Base-by-base conservation (phyloP, 2,888 invertebrate genomes). In the Ellobium chinense region DNA sequence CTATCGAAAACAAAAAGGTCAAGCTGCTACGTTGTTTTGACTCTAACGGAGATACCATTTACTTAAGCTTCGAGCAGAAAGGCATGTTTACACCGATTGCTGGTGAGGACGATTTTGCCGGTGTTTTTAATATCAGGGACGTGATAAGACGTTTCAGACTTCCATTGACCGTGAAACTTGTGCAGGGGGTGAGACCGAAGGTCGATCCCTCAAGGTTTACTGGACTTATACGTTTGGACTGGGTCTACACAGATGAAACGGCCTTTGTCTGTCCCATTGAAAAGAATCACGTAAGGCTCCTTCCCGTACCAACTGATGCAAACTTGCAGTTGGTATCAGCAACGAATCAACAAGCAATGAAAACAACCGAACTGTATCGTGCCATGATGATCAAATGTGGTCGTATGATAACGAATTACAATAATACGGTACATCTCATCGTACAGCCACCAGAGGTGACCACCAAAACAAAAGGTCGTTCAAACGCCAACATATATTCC, bases 31-130 rank as follows among this genome's bases (percentile, higher is more conserved):
- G 97, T 90, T 98, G 98, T 94, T 95, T 96, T 80, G 97, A 98
- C 92, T 95, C 95, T 27, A 96, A 96, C 92, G 97, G 97, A 60
- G 97, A 97, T 91, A 96, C 95, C 87, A 94, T 98, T 39, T 95
- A 97, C 89, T 94, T 98, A 85, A 96, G 96, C 83, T 94, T 97
- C 92, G 97, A 98, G 91, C 97, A 97, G 93, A 95, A 97, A 91
- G 97, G 97, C 56, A 96, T 97, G 90, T 98, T 98, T 94, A 98
- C 97, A 88, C 97, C 97, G 69, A 94, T 98, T 78, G 98, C 98
- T 83, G 96, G 97, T 90, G 97, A 97, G 93, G 97, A 97, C 90
- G 97, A 97, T 93, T 97, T 98, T 85, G 97, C 97, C 91, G 98
- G 98, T 31, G 98, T 98, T 27, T 98, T 98, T 93, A 96, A 97